Evolutionary conservation across 2,113 vertebrate genomes (phyloP), one percentile per base, ranked within the genome.

Genomic region (Brienomyrus brachyistius): DNA sequence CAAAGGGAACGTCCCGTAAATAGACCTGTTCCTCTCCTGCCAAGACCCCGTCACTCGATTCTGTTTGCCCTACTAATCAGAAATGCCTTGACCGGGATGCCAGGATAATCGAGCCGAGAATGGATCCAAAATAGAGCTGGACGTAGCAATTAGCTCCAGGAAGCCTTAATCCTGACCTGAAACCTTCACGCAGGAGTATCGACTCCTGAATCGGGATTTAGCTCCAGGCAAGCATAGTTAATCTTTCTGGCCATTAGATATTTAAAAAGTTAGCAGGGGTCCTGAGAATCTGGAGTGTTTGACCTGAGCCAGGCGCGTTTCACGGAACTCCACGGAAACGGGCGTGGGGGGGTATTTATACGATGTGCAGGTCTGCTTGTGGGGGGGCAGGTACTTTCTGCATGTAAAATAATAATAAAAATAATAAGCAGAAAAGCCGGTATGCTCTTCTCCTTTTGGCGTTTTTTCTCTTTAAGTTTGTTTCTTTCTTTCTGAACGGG

Each of bases 221-320:
- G 21, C 74, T 90, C 62, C 70, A 83, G 77, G 77, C n/a, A 59
- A 90, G 74, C 70, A 40, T 82, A 48, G 48, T 80, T 88, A 88
- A 83, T 88, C 86, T 88, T 51, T 87, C 62, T 23, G 54, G 89
- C 84, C 59, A 74, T 27, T 87, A 35, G 45, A 74, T 74, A 54
- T 51, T 87, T 86, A 54, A 70, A 62, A 74, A 84, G 50, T 87
- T 85, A 87, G 86, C 48, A 87, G 48, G 31, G 31, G 54, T 54
- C 48, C 84, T 43, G 59, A 87, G 31, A 87, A 66, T 86, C 4
- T 27, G 62, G 62, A 70, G 27, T 13, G n/a, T 70, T 70, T 27
- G 62, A 70, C n/a, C n/a, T 70, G 10, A 70, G n/a, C 3, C 1
- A 31, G 62, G 62, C 0, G 3, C 2, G 8, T 66, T 27, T 5